Evolutionary conservation across 2,113 vertebrate genomes (phyloP).

Genomic region (Cephalopholis sonnerati): DNA sequence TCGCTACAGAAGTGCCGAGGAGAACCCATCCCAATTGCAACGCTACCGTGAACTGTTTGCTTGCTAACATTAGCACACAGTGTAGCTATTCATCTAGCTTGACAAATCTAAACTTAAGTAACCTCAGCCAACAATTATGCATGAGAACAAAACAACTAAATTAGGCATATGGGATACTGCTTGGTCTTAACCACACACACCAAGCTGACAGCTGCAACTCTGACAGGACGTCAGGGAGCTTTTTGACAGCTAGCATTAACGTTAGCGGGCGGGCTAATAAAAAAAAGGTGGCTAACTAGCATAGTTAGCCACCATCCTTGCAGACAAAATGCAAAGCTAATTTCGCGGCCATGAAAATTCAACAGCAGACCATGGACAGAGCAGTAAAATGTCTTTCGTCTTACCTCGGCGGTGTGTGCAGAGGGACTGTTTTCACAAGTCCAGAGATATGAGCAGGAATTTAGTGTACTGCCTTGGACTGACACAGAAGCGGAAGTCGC

Average conservation of each 20-base stretch:
- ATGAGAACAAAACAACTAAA: neutral
- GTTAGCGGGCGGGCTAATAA: constrained; percentile 62
- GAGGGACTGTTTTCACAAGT: constrained; percentile 36
- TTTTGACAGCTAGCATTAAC: constrained; percentile 68
- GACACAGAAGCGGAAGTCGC: constrained; percentile 85
- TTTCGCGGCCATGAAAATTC: neutral
- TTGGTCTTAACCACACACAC: neutral
- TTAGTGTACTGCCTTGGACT: constrained; percentile 54
- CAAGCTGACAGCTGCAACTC: constrained; percentile 10
- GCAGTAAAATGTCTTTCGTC: neutral
- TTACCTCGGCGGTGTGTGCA: constrained; percentile 54
- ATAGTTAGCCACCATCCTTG: constrained; percentile 17
- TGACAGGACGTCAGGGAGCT: constrained; percentile 27
- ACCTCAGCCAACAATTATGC: neutral
- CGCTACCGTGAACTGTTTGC: constrained; percentile 10
- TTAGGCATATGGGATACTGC: neutral
- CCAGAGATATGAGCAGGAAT: constrained; percentile 50
- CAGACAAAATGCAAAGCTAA: neutral
- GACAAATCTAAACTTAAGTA: neutral
- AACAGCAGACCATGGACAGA: neutral
- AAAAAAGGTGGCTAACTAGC: constrained; percentile 51
- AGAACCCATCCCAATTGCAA: constrained; percentile 26
- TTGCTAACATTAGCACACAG: constrained; percentile 38
- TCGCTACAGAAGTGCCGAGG: neutral
- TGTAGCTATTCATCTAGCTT: neutral